Evolutionary conservation across 1,140 invertebrate species (phyloP).

Genomic region (Bacillus rossius): DNA sequence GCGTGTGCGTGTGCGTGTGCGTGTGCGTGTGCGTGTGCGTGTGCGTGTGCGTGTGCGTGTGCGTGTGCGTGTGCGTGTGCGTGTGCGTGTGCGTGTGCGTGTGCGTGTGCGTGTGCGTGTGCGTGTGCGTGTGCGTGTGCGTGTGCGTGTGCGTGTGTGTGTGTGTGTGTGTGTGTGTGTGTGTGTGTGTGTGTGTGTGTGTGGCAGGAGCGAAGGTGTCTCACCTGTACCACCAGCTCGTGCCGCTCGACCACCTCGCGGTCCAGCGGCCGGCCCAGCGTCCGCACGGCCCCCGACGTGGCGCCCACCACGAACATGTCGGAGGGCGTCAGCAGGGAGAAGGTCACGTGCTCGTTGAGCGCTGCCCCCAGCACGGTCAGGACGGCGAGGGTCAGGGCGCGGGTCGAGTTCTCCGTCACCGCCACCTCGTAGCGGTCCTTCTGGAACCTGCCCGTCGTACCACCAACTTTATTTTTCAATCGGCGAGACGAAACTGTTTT

Average conservation of each 20-base stretch:
- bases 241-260: slow-evolving; percentile 76
- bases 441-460: slow-evolving; percentile 73
- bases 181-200: no score
- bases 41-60: no score
- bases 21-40: no score
- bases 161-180: no score
- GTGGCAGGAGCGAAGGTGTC: slow-evolving; percentile 21
- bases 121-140: no score
- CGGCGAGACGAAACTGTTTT: no score
- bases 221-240: slow-evolving; percentile 75
- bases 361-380: slow-evolving; percentile 81
- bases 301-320: slow-evolving; percentile 83
- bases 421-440: slow-evolving; percentile 72
- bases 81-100: no score
- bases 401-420: slow-evolving; percentile 80
- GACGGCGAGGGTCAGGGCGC: slow-evolving; percentile 69
- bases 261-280: slow-evolving; percentile 78
- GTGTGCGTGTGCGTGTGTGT: no score
- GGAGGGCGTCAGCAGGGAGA: slow-evolving; percentile 83
- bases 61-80: no score
- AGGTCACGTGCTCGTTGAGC: slow-evolving; percentile 84
- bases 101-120: no score
- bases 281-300: slow-evolving; percentile 84
- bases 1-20: no score
- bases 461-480: no score